These are phyloP conservation scores for Drosophila neoperkinsi DNA, from an alignment of 2,888 invertebrate species.

Conservation along the genomic window DNA sequence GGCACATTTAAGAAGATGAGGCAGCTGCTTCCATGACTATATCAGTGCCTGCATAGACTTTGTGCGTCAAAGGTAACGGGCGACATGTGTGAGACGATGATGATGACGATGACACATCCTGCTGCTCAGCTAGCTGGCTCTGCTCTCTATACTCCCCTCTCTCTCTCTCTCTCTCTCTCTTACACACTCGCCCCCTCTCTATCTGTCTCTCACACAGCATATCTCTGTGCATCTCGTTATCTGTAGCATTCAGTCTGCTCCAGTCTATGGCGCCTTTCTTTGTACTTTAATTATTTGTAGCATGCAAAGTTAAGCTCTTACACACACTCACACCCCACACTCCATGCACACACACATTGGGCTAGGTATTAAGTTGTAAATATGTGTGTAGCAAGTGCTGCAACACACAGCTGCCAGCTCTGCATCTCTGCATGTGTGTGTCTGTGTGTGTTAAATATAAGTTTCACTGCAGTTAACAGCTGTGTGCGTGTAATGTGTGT, in stretches of 20 bases:
- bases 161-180: background rate
- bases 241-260: background rate
- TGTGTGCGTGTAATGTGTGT: slow-evolving; percentile 21
- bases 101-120: slow-evolving; percentile 41
- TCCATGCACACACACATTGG: slow-evolving; percentile 40
- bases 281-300: slow-evolving; percentile 76
- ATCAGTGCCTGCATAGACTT: background rate
- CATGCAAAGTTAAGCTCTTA: slow-evolving; percentile 69
- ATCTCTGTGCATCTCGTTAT: background rate
- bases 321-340: slow-evolving; percentile 34
- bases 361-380: slow-evolving; percentile 73
- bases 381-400: slow-evolving; percentile 55
- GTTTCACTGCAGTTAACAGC: background rate
- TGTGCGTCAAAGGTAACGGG: slow-evolving; percentile 57
- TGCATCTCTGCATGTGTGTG: background rate
- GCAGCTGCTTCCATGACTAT: slow-evolving; percentile 39
- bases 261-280: slow-evolving; percentile 56
- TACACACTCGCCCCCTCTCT: background rate
- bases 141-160: background rate
- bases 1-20: slow-evolving; percentile 16
- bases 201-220: background rate
- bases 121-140: slow-evolving; percentile 66
- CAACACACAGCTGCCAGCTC: slow-evolving; percentile 54
- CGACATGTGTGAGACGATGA: slow-evolving; percentile 61
- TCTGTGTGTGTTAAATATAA: slow-evolving; percentile 55